A percentile compares a stretch with the other conserved stretches of the same genome.
phyloP scores from a whole-genome alignment of 2,888 invertebrate species.

The Phymatocera aterrima region DNA sequence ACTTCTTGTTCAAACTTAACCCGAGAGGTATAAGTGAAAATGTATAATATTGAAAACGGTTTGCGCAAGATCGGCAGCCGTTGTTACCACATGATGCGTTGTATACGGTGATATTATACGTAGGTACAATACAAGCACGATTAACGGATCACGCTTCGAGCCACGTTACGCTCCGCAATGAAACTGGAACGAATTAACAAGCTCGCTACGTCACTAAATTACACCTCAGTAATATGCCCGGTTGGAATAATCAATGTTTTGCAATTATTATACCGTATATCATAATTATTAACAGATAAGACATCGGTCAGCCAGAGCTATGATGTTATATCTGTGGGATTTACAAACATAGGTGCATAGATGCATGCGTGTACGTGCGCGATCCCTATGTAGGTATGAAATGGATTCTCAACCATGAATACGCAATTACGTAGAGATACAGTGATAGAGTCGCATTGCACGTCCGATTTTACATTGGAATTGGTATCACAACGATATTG shows the following conservation, averaged over 20 bases:
- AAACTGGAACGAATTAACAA: conserved; percentile 9
- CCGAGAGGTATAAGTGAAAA: no score
- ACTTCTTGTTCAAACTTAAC: not conserved
- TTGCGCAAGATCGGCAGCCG: not conserved
- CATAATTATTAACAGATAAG: not conserved
- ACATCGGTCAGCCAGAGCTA: no score
- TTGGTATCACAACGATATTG: not conserved
- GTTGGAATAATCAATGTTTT: conserved; percentile 14
- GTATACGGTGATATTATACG: no score
- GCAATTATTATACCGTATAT: no score
- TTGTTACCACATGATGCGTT: not conserved
- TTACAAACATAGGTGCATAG: no score
- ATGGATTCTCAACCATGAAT: no score
- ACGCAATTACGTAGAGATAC: no score
- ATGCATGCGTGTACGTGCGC: no score
- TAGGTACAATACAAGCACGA: not conserved
- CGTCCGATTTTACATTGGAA: not conserved
- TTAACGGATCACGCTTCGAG: not conserved
- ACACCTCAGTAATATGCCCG: conserved; percentile 13
- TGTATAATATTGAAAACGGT: not conserved
- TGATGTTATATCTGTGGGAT: not conserved
- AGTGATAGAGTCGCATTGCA: no score
- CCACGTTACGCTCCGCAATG: not conserved
- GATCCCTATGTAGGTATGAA: no score
- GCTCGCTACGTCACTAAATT: conserved; percentile 16